Evolutionary conservation across 2,113 vertebrate genomes (phyloP).

Genomic region (Amazona vittata): DNA sequence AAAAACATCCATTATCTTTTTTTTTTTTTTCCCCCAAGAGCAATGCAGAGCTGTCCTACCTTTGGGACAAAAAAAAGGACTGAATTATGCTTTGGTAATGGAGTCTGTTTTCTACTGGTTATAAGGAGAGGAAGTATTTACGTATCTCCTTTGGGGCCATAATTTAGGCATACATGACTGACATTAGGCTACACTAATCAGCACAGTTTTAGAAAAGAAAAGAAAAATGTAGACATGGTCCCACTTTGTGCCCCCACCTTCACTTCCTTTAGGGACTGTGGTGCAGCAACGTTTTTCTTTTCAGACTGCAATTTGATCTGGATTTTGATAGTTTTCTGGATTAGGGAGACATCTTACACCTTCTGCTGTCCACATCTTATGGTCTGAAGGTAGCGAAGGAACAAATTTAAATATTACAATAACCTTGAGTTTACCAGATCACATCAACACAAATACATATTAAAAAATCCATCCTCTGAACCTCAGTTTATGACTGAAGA

Average conservation of each 20-base stretch:
- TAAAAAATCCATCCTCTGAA: not conserved
- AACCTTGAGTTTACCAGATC: not conserved
- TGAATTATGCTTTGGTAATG: not conserved
- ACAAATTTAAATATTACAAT: not conserved
- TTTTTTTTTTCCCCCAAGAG: not conserved
- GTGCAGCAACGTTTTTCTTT: not conserved
- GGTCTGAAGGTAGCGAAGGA: not conserved
- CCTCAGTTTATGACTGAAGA: not conserved
- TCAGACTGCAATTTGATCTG: not conserved
- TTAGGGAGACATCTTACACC: not conserved
- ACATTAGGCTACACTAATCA: not conserved
- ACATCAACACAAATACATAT: not conserved
- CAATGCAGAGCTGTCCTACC: not conserved
- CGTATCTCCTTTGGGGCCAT: not conserved
- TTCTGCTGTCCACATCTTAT: not conserved
- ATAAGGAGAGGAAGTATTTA: not conserved
- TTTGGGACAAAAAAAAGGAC: not conserved
- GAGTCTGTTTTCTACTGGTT: conserved; percentile 7
- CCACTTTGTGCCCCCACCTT: not conserved
- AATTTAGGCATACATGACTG: conserved; percentile 9
- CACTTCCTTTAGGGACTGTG: not conserved
- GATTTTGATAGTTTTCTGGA: conserved; percentile 1
- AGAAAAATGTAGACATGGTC: not conserved
- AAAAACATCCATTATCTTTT: not conserved
- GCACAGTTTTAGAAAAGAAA: not conserved